phyloP scores from a whole-genome alignment of 2,113 vertebrate species.

The Platysteira castanea region DNA sequence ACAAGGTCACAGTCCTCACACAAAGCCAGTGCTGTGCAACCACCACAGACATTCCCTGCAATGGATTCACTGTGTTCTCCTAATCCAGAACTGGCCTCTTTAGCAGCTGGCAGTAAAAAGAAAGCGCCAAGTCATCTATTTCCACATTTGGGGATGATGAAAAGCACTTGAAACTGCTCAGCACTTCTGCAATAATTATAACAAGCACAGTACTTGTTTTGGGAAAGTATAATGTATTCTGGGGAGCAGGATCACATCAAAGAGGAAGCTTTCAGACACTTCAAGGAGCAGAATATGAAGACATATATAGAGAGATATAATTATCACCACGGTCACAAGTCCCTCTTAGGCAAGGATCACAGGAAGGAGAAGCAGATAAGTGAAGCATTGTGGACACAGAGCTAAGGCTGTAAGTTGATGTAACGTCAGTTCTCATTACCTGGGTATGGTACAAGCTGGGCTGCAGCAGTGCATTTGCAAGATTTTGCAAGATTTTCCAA shows the following conservation, averaged over 20 bases:
- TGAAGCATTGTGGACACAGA: background rate
- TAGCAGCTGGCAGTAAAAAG: conserved; percentile 57
- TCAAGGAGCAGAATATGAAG: conserved; percentile 43
- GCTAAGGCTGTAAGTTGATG: background rate
- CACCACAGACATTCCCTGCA: background rate
- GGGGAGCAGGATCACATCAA: conserved; percentile 36
- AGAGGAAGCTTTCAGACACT: conserved; percentile 48
- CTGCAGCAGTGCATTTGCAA: background rate
- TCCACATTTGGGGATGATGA: conserved; percentile 64
- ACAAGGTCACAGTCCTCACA: background rate
- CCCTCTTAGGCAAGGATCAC: background rate
- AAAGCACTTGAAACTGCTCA: conserved; percentile 50
- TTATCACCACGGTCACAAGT: conserved; percentile 31
- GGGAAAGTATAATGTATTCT: conserved; percentile 56
- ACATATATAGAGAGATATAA: conserved; percentile 17
- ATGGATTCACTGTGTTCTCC: background rate
- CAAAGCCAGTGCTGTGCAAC: background rate
- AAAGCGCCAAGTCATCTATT: conserved; percentile 58
- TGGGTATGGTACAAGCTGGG: background rate
- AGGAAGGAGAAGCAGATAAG: conserved; percentile 25
- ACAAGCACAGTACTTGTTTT: conserved; percentile 45
- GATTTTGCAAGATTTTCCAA: background rate
- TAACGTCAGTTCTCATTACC: background rate
- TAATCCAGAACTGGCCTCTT: conserved; percentile 57
- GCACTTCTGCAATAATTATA: conserved; percentile 59